Evolutionary conservation across 2,797 vertebrate species (phyloP).

Genomic region (Columba guinea): DNA sequence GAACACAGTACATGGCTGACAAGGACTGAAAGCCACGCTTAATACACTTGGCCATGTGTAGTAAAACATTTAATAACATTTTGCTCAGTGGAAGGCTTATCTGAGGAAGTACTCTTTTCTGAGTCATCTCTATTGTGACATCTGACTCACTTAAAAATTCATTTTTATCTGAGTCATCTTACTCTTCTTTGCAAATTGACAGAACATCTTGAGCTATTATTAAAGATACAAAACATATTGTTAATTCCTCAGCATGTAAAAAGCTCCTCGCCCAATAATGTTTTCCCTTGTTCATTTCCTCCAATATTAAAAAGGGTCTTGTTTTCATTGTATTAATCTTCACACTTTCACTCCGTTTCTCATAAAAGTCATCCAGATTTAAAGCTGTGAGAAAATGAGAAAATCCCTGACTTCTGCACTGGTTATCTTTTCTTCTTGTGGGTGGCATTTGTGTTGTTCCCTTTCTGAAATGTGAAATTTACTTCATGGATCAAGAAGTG

Average conservation of each 20-base stretch:
- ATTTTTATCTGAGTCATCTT: slow-evolving; percentile 32
- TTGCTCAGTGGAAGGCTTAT: neutral
- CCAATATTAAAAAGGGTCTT: neutral
- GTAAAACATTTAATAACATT: slow-evolving; percentile 27
- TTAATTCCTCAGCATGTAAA: neutral
- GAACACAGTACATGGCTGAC: neutral
- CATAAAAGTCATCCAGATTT: neutral
- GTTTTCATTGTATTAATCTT: neutral
- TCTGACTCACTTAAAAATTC: neutral
- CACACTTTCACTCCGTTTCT: neutral
- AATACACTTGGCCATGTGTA: neutral
- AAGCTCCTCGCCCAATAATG: neutral
- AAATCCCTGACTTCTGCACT: neutral
- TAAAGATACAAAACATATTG: neutral
- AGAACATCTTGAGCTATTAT: neutral
- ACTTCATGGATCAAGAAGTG: neutral
- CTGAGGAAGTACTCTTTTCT: neutral
- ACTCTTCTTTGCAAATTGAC: neutral
- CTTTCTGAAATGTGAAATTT: neutral
- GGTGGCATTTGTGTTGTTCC: neutral
- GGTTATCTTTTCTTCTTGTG: neutral
- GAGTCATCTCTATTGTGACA: neutral
- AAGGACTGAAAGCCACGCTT: neutral
- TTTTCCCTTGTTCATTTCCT: neutral
- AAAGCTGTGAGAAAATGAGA: neutral